Percentiles rank a stretch among this genome's conserved stretches.
Evolutionary conservation across 2,888 invertebrate genomes (phyloP).

Genomic region (Lycocerus yunnanus): DNA sequence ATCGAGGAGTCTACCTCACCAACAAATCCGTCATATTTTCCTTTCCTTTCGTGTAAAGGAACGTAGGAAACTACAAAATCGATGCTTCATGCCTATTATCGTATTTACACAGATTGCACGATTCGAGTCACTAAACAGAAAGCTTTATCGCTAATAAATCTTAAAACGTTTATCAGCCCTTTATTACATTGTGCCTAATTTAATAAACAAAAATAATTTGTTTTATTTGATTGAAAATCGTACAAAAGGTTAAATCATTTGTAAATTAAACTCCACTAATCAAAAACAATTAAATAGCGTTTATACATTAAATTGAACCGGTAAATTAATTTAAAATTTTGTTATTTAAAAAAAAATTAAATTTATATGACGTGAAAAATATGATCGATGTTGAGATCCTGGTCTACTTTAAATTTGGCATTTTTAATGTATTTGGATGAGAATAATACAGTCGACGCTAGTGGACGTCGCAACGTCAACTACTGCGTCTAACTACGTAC

Average conservation of each 20-base stretch:
- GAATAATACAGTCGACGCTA: background rate
- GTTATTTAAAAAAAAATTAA: background rate
- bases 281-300: background rate
- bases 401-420: background rate
- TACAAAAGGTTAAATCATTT: background rate
- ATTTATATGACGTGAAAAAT: background rate
- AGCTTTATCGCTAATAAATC: constrained; percentile 40
- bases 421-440: background rate
- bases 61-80: constrained; percentile 30
- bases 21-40: constrained; percentile 41
- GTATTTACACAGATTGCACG: constrained; percentile 48
- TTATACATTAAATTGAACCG: background rate
- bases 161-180: constrained; percentile 37
- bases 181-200: constrained; percentile 36
- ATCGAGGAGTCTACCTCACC: constrained; percentile 46
- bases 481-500: background rate
- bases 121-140: constrained; percentile 47
- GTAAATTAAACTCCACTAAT: background rate
- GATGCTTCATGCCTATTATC: constrained; percentile 44
- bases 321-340: too few species aligned
- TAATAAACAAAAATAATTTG: constrained; percentile 38
- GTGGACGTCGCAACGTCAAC: background rate
- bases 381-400: background rate
- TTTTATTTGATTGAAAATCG: background rate
- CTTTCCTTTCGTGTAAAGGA: constrained; percentile 12